Percentiles rank a stretch among this genome's conserved stretches.
phyloP scores from a whole-genome alignment of 2,113 vertebrate species.

The Tetraodon nigroviridis region DNA sequence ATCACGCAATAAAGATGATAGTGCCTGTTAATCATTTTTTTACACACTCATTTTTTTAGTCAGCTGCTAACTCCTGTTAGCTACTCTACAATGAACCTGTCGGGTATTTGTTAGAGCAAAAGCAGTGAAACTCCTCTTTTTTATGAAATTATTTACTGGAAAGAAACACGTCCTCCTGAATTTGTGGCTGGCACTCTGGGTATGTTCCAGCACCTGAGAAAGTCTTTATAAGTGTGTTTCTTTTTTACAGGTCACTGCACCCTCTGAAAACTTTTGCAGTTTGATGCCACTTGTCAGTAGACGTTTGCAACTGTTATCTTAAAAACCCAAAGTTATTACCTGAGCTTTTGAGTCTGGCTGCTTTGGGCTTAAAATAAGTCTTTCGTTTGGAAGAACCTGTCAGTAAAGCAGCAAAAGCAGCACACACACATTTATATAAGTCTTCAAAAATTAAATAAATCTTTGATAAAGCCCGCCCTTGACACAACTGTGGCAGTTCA shows the following conservation, averaged over 20 bases:
- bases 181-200: neutral
- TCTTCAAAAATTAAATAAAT: constrained; percentile 16
- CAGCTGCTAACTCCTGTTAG: no score
- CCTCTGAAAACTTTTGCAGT: neutral
- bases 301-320: neutral
- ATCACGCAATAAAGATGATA: no score
- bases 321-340: no score
- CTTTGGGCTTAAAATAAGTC: neutral
- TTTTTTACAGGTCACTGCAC: no score
- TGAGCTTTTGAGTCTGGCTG: neutral
- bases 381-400: neutral
- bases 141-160: no score
- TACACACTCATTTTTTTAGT: no score
- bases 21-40: no score
- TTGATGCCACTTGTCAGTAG: neutral
- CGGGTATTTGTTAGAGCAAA: no score
- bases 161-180: neutral
- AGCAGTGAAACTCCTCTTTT: no score
- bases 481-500: constrained; percentile 12
- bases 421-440: neutral
- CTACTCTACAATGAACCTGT: no score
- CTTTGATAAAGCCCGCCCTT: neutral
- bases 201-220: neutral
- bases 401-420: constrained; percentile 12
- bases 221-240: no score